Evolutionary conservation across 2,113 vertebrate species (phyloP).

Genomic region (Tautogolabrus adspersus): DNA sequence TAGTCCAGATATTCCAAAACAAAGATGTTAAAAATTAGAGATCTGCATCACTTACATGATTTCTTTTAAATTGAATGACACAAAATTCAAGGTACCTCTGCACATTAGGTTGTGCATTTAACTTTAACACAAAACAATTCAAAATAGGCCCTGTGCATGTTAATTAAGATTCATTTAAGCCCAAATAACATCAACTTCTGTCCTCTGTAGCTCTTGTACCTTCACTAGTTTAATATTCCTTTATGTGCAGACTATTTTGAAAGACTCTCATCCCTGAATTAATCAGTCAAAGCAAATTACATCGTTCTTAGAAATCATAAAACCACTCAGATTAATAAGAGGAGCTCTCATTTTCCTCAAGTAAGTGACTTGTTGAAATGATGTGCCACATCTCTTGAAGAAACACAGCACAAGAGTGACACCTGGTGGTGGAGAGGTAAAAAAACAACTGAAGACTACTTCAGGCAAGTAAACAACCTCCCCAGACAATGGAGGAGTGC

Average conservation of each 20-base stretch:
- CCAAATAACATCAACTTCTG: background rate
- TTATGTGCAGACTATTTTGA: conserved; percentile 20
- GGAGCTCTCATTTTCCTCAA: conserved; percentile 36
- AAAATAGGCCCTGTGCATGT: too few species aligned
- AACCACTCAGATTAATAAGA: conserved; percentile 52
- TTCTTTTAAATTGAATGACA: too few species aligned
- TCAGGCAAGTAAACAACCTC: conserved; percentile 68
- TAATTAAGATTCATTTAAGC: background rate
- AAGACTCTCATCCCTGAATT: conserved; percentile 23
- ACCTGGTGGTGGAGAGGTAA: conserved; percentile 80
- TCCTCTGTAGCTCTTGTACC: background rate
- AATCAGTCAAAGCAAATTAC: conserved; percentile 44
- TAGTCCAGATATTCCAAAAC: too few species aligned
- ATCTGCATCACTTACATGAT: too few species aligned
- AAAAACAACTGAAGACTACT: background rate
- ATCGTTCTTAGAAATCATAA: conserved; percentile 62
- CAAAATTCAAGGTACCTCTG: too few species aligned
- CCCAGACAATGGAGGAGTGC: conserved; percentile 53
- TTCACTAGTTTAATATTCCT: background rate
- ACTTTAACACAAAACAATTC: too few species aligned
- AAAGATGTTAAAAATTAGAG: too few species aligned
- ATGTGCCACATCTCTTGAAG: conserved; percentile 30
- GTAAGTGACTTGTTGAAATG: conserved; percentile 47
- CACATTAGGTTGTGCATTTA: too few species aligned
- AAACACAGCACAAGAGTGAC: conserved; percentile 81